Evolutionary conservation across 2,113 vertebrate species (phyloP), one percentile per base, ranked within the genome.

Genomic region (Girardinichthys multiradiatus): DNA sequence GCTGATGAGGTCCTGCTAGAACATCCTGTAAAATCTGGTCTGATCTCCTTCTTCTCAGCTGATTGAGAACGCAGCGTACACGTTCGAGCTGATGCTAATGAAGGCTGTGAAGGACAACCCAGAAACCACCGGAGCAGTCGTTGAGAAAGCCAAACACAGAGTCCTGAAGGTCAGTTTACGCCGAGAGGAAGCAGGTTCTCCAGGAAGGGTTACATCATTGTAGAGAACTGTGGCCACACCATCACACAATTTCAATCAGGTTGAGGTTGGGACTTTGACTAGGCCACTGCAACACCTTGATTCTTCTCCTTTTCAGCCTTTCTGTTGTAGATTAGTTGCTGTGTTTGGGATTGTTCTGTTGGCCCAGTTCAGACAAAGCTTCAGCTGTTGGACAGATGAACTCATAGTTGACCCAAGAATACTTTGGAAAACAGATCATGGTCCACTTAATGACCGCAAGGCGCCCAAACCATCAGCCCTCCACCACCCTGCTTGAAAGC

Each of bases 141-240:
- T 96, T 29, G 94, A 96, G 68, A 98, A 97, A 89, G 95, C 94
- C 82, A 96, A 95, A 86, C 93, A 94, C 81, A 87, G 96, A 45
- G 96, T 98, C 12, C 90, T 98, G 66, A 98, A 98, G 96, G 97
- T 97, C 89, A 90, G 83, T 58, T n/a, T 17, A 45, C 4, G 42
- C n/a, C n/a, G n/a, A n/a, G n/a, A n/a, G n/a, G n/a, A n/a, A n/a
- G n/a, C n/a, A n/a, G n/a, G n/a, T n/a, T n/a, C n/a, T n/a, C n/a
- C n/a, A n/a, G n/a, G n/a, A n/a, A n/a, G n/a, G n/a, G n/a, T n/a
- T n/a, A n/a, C n/a, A n/a, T n/a, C n/a, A n/a, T n/a, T n/a, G n/a
- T n/a, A n/a, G n/a, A n/a, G n/a, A n/a, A n/a, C n/a, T n/a, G n/a
- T n/a, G n/a, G n/a, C n/a, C 15, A 2, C 27, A 28, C 64, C 10